Evolutionary conservation across 2,113 vertebrate species (phyloP).

Genomic region (Halichoeres trimaculatus): DNA sequence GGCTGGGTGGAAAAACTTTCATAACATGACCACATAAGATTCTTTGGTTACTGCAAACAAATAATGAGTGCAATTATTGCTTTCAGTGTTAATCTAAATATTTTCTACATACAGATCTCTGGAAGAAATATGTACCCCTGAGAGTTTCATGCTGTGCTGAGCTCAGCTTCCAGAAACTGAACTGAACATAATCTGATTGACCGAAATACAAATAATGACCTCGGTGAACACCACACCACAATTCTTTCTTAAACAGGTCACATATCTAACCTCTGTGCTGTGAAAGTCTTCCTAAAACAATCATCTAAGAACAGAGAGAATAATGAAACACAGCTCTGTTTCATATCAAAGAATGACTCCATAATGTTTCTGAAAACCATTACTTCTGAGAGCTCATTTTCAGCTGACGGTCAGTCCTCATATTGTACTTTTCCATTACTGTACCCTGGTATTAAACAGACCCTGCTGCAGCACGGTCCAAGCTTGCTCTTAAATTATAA

Average conservation of each 20-base stretch:
- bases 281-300: neutral
- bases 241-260: neutral
- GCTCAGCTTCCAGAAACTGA: neutral
- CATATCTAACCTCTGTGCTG: neutral
- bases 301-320: neutral
- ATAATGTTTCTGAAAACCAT: neutral
- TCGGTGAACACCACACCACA: neutral
- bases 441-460: conserved; percentile 52
- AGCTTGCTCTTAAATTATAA: conserved; percentile 47
- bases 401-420: neutral
- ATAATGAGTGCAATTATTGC: too few relatives aligned
- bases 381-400: conserved; percentile 9
- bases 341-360: neutral
- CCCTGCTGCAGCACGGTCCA: conserved; percentile 13
- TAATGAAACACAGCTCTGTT: neutral
- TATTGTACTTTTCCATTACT: conserved; percentile 28
- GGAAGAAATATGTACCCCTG: neutral
- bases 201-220: neutral
- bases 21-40: too few relatives aligned
- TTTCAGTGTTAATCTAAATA: too few relatives aligned
- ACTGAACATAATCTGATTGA: neutral
- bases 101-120: too few relatives aligned
- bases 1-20: too few relatives aligned
- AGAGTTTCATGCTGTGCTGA: neutral
- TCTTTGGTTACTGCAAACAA: too few relatives aligned